Percentiles rank a stretch among this genome's conserved stretches.
Conservation (phyloP, 2,888 invertebrate species). For the Dione vanillae region DNA sequence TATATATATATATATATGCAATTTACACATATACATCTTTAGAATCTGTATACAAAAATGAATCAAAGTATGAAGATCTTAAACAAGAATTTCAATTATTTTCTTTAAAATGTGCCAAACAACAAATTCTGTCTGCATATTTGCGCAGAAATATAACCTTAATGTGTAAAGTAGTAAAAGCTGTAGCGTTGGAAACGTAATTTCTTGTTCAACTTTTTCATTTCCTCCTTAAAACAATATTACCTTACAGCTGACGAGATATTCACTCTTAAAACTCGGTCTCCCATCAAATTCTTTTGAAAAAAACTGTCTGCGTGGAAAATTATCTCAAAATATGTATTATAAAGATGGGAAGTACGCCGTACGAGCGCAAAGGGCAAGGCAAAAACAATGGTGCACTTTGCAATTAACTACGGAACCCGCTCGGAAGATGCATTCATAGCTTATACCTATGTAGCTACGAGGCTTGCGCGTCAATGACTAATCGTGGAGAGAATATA, state of each 20-base stretch:
- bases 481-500: conserved; percentile 37
- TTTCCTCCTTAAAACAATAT: conserved; percentile 41
- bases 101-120: conserved; percentile 8
- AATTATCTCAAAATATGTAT: conserved; percentile 49
- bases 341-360: conserved; percentile 45
- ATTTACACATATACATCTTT: too few species aligned
- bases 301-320: conserved; percentile 47
- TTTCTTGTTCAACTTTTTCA: conserved; percentile 36
- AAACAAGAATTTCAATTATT: conserved; percentile 3
- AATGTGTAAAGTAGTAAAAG: conserved; percentile 6
- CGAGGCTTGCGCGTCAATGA: conserved; percentile 35
- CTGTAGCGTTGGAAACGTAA: conserved; percentile 6
- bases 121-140: background rate
- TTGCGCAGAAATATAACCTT: conserved; percentile 16
- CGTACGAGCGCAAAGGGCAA: conserved; percentile 57
- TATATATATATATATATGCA: background rate
- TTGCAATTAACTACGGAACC: conserved; percentile 71
- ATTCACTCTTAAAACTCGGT: conserved; percentile 40
- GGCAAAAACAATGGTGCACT: conserved; percentile 71
- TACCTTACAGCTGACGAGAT: conserved; percentile 42
- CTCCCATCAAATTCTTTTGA: conserved; percentile 46
- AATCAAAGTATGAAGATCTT: conserved; percentile 3
- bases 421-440: conserved; percentile 49
- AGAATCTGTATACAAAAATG: background rate
- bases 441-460: conserved; percentile 33